Conservation (phyloP, 2,797 vertebrate genomes). For the Pseudomugil gertrudae region DNA sequence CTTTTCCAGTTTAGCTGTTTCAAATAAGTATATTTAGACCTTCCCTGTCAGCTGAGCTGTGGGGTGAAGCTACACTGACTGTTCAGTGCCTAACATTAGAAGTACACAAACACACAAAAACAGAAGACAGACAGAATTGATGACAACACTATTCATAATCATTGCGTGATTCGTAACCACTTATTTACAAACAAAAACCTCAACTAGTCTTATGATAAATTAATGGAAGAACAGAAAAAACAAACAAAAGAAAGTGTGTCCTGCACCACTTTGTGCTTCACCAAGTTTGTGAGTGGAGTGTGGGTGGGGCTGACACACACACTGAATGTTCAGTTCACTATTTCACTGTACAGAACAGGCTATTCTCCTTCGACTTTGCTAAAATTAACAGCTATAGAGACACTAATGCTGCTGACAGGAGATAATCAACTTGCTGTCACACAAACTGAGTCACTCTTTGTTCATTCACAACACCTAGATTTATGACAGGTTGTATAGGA, state of each 20-base stretch:
- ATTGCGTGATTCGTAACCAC: slow-evolving; percentile 2
- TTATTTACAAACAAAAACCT: slow-evolving; percentile 19
- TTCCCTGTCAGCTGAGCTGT: slow-evolving; percentile 63
- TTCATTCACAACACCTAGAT: slow-evolving; percentile 9
- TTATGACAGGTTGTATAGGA: not conserved
- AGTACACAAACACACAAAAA: slow-evolving; percentile 2
- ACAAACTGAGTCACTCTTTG: not conserved
- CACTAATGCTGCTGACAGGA: slow-evolving; percentile 1
- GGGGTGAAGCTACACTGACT: slow-evolving; percentile 30
- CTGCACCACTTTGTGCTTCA: slow-evolving; percentile 9
- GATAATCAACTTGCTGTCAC: slow-evolving; percentile 8
- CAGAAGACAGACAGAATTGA: not conserved
- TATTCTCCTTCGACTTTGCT: not conserved
- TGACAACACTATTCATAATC: slow-evolving; percentile 18
- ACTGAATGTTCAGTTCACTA: slow-evolving; percentile 19
- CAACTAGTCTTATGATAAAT: not conserved
- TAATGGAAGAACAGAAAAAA: slow-evolving; percentile 14
- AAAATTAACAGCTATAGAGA: slow-evolving; percentile 9
- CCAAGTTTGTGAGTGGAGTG: slow-evolving; percentile 14
- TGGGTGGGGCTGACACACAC: slow-evolving; percentile 29
- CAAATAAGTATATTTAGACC: slow-evolving; percentile 69
- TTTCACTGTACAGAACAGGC: slow-evolving; percentile 2
- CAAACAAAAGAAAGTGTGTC: slow-evolving; percentile 7
- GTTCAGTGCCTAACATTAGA: not conserved
- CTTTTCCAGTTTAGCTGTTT: slow-evolving; percentile 69